A percentile compares a stretch with the other conserved stretches of the same genome.
Evolutionary conservation across 2,797 vertebrate species (phyloP).

Genomic region (Cheirogaleus major): DNA sequence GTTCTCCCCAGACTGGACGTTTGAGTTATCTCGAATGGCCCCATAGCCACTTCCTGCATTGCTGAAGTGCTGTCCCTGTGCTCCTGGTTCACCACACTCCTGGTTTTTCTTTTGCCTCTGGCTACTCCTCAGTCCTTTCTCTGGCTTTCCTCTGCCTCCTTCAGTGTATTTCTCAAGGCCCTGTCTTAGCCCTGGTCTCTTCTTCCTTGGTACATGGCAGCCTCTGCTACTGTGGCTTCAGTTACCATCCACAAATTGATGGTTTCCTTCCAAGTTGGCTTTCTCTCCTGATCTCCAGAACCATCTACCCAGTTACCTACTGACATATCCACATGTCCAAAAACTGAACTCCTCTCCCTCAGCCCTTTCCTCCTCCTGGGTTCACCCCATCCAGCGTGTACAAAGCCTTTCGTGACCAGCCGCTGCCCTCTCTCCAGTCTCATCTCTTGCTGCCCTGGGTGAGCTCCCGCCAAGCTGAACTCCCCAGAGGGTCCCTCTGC

Average conservation of each 20-base stretch:
- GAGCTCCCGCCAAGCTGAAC: background rate
- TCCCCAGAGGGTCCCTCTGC: background rate
- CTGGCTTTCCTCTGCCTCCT: background rate
- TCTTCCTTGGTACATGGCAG: background rate
- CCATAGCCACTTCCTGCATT: fast-evolving
- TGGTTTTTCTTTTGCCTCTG: background rate
- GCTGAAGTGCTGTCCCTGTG: background rate
- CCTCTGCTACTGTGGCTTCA: background rate
- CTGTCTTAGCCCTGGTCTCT: background rate
- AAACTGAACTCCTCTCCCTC: background rate
- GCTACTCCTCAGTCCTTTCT: background rate
- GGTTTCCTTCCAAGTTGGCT: background rate
- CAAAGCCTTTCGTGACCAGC: background rate
- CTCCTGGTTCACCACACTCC: background rate
- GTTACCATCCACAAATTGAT: background rate
- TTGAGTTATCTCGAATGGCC: background rate
- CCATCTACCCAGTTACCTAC: background rate
- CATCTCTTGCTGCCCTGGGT: background rate
- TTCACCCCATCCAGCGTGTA: background rate
- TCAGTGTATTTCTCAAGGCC: background rate
- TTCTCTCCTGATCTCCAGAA: conserved; percentile 1
- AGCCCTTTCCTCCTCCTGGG: background rate
- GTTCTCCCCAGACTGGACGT: too few relatives aligned
- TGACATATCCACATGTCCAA: background rate
- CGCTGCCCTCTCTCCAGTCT: background rate